Evolutionary conservation across 2,113 vertebrate genomes (phyloP).

Genomic region (Alectura lathami): DNA sequence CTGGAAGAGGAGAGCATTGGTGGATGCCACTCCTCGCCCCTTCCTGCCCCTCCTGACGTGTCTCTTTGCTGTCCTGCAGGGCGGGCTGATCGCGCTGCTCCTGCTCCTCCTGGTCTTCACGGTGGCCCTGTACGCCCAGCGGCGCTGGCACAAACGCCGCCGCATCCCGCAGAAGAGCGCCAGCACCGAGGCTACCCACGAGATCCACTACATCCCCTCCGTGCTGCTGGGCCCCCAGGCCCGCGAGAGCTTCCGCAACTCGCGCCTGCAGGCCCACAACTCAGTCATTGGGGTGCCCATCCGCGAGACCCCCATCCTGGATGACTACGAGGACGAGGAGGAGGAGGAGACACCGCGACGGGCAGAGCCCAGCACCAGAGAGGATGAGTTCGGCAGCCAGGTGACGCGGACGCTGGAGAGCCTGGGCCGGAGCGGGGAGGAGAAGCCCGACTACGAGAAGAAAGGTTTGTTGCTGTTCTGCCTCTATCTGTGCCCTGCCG

Average conservation of each 20-base stretch:
- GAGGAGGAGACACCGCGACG: constrained; percentile 83
- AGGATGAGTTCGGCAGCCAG: constrained; percentile 85
- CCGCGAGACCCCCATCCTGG: constrained; percentile 95
- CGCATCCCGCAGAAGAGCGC: constrained; percentile 95
- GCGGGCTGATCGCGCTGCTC: constrained; percentile 92
- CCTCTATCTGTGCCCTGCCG: rapidly evolving
- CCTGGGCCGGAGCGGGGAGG: constrained; percentile 79
- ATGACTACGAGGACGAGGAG: constrained; percentile 93
- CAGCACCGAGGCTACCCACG: constrained; percentile 95
- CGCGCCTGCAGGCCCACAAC: constrained; percentile 86
- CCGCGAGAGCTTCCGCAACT: constrained; percentile 87
- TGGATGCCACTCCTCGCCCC: neutral
- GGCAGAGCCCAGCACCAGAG: constrained; percentile 76
- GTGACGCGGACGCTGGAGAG: constrained; percentile 80
- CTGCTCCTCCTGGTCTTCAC: constrained; percentile 94
- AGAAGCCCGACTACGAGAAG: constrained; percentile 85
- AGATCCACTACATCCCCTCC: constrained; percentile 98
- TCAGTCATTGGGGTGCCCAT: constrained; percentile 96
- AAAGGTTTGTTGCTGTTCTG: constrained; percentile 78
- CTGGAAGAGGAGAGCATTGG: rapidly evolving
- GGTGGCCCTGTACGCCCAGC: constrained; percentile 90
- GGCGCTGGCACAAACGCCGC: constrained; percentile 93
- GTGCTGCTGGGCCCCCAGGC: constrained; percentile 93
- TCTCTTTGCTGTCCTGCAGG: constrained; percentile 74
- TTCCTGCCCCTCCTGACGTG: neutral